These are phyloP conservation scores for Drosophila silvestris DNA, from an alignment of 2,888 invertebrate species.

Conservation along the genomic window DNA sequence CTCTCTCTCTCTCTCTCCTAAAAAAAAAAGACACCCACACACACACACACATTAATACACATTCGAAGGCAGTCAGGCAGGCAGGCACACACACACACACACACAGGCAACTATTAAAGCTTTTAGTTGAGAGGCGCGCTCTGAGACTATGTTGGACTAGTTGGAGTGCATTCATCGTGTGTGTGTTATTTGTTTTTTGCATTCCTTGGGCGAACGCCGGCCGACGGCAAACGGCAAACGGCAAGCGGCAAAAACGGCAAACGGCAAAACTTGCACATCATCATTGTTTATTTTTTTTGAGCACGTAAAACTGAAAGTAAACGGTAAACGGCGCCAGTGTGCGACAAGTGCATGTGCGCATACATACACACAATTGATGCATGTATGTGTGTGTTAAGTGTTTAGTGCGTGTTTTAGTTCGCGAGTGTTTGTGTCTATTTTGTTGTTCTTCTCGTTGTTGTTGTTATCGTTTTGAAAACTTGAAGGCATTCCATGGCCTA, in stretches of 20 bases:
- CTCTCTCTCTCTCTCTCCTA: constrained; percentile 2
- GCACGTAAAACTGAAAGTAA: constrained; percentile 48
- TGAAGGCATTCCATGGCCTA: constrained; percentile 49
- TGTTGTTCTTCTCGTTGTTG: background rate
- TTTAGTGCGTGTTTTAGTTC: constrained; percentile 24
- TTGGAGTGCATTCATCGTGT: constrained; percentile 1
- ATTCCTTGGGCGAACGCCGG: constrained; percentile 50
- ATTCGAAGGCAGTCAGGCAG: constrained; percentile 4
- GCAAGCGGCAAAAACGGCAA: constrained; percentile 33
- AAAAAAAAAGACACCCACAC: background rate
- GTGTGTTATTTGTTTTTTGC: constrained; percentile 34
- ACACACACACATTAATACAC: constrained; percentile 9
- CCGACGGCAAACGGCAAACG: constrained; percentile 60
- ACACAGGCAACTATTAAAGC: background rate
- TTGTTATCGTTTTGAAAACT: constrained; percentile 15
- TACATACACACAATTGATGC: background rate
- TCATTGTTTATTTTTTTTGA: constrained; percentile 39
- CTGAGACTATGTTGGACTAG: constrained; percentile 2
- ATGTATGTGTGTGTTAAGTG: constrained; percentile 22
- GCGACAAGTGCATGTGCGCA: constrained; percentile 14
- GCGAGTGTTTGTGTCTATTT: background rate
- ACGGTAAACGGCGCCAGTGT: constrained; percentile 38
- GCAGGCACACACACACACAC: constrained; percentile 4
- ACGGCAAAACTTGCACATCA: constrained; percentile 48
- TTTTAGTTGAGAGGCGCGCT: constrained; percentile 12